Evolutionary conservation across 2,888 invertebrate genomes (phyloP).

Genomic region (Dastarcus helophoroides): DNA sequence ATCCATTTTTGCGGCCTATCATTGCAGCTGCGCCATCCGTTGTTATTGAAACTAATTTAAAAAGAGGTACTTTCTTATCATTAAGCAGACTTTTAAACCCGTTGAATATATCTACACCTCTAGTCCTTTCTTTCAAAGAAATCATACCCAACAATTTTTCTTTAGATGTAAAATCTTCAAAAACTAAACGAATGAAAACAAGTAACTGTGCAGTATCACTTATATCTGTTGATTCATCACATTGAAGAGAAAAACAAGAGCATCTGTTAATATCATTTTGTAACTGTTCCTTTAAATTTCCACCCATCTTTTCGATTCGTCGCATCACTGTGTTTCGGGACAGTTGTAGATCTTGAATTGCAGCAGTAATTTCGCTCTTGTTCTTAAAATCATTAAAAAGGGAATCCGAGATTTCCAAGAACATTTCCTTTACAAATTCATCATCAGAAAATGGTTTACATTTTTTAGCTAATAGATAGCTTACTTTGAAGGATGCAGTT

Average conservation of each 20-base stretch:
- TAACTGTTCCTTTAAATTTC: constrained; percentile 10
- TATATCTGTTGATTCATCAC: constrained; percentile 7
- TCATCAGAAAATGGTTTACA: constrained; percentile 13
- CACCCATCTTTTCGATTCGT: constrained; percentile 9
- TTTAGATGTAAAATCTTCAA: constrained; percentile 14
- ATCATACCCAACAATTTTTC: constrained; percentile 15
- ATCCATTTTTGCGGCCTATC: constrained; percentile 15
- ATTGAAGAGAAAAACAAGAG: constrained; percentile 13
- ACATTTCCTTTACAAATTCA: constrained; percentile 10
- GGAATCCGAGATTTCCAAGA: too few species aligned
- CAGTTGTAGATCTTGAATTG: too few species aligned
- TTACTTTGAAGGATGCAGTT: constrained; percentile 14
- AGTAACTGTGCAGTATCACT: constrained; percentile 12
- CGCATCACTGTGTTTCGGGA: too few species aligned
- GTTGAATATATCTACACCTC: constrained; percentile 16
- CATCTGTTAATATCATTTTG: constrained; percentile 12
- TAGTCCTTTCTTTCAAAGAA: constrained; percentile 15
- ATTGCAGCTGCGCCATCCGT: constrained; percentile 17
- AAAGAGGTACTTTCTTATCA: constrained; percentile 13
- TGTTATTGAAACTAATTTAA: constrained; percentile 14
- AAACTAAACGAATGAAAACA: constrained; percentile 14
- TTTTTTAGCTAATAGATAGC: constrained; percentile 14
- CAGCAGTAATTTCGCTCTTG: constrained; percentile 11
- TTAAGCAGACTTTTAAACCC: constrained; percentile 12
- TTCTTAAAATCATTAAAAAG: constrained; percentile 11